Conservation (phyloP, 2,888 invertebrate genomes). For the Pachymerium ferrugineum region DNA sequence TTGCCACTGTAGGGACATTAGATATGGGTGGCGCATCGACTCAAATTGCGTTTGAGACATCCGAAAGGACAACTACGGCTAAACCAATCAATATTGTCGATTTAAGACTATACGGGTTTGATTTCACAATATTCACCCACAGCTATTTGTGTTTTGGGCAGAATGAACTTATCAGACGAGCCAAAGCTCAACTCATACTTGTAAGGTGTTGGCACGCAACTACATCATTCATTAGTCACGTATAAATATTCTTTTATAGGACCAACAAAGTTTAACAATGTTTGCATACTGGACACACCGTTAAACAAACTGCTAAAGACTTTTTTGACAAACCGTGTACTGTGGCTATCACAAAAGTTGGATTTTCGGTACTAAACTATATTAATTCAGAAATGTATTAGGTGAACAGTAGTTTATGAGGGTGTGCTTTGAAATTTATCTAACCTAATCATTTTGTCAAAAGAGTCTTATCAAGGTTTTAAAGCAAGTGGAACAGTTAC, state of each 20-base stretch:
- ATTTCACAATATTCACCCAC: slow-evolving; percentile 47
- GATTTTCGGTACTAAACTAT: too few species aligned
- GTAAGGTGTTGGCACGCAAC: slow-evolving; percentile 38
- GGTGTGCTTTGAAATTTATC: too few species aligned
- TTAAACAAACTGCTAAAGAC: background rate
- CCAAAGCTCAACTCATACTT: slow-evolving; percentile 45
- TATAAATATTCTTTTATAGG: background rate
- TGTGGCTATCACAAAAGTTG: background rate
- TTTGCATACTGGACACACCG: background rate
- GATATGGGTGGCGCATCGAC: slow-evolving; percentile 55
- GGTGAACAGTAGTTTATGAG: too few species aligned
- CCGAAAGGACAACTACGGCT: slow-evolving; percentile 38
- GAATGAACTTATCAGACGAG: slow-evolving; percentile 47
- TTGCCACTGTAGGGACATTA: slow-evolving; percentile 47
- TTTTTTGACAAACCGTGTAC: background rate
- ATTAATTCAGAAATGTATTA: too few species aligned
- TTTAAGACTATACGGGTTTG: slow-evolving; percentile 46
- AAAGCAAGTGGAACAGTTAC: too few species aligned
- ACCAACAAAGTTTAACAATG: background rate
- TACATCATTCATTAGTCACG: background rate
- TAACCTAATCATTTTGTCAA: too few species aligned
- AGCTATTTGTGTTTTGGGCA: slow-evolving; percentile 53
- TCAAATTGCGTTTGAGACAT: slow-evolving; percentile 49
- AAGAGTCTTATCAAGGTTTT: too few species aligned
- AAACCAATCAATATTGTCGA: slow-evolving; percentile 33